These are phyloP conservation scores for Prorops nasuta DNA, from an alignment of 1,140 invertebrate species.

Conservation along the genomic window DNA sequence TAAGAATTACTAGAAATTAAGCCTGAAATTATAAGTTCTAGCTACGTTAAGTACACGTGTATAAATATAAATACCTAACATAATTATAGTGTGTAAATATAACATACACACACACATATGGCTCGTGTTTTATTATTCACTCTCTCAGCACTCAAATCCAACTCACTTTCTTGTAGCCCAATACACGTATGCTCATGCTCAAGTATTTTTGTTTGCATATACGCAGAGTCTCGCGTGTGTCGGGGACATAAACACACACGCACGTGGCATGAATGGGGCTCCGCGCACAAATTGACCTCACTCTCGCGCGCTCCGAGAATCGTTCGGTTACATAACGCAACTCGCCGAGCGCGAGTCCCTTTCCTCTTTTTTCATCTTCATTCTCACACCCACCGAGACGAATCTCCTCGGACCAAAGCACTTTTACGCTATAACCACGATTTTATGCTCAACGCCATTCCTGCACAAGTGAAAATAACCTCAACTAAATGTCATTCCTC, in stretches of 20 bases:
- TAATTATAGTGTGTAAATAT: not conserved
- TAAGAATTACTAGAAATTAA: not conserved
- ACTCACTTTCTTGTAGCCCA: slow-evolving; percentile 2
- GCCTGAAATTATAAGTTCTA: not conserved
- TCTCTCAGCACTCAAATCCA: slow-evolving; percentile 14
- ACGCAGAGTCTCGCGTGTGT: too few relatives aligned
- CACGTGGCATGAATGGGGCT: not conserved
- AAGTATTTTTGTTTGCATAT: too few relatives aligned
- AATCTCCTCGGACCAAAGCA: too few relatives aligned
- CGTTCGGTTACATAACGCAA: slow-evolving; percentile 26
- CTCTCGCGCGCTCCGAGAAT: slow-evolving; percentile 28
- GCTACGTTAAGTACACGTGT: not conserved
- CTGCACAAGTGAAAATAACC: too few relatives aligned
- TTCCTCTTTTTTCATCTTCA: slow-evolving; percentile 16
- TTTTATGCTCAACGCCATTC: too few relatives aligned
- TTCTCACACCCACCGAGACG: not conserved
- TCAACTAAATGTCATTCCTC: too few relatives aligned
- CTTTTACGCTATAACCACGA: too few relatives aligned
- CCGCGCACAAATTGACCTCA: slow-evolving; percentile 26
- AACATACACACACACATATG: not conserved
- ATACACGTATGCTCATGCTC: too few relatives aligned
- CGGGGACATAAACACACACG: not conserved
- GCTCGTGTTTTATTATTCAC: slow-evolving; percentile 14
- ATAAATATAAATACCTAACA: not conserved
- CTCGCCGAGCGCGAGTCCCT: slow-evolving; percentile 17